Percentiles rank a stretch among this genome's conserved stretches.
These are phyloP conservation scores for Oreocharis arfaki DNA, from an alignment of 2,113 vertebrate species.

Conservation along the genomic window DNA sequence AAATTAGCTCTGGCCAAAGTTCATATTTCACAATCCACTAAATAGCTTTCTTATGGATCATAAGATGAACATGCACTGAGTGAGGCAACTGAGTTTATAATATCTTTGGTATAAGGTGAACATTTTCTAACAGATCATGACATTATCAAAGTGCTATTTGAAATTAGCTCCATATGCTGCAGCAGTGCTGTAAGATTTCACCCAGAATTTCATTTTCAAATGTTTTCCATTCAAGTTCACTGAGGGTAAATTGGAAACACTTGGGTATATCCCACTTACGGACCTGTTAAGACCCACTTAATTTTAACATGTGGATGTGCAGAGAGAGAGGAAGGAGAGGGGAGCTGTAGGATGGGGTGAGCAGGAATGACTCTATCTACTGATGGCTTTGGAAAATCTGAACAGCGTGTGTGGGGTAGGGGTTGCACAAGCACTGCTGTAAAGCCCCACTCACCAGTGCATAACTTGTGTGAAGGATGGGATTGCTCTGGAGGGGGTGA, in stretches of 20 bases:
- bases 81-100: constrained; percentile 31
- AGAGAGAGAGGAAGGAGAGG: not conserved
- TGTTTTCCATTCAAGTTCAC: constrained; percentile 50
- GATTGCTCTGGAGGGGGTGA: fast-evolving
- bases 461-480: not conserved
- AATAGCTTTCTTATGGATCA: constrained; percentile 54
- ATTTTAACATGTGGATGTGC: constrained; percentile 20
- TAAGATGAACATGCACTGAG: constrained; percentile 30
- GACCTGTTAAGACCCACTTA: constrained; percentile 47
- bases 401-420: not conserved
- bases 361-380: not conserved
- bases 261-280: not conserved
- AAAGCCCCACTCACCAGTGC: not conserved
- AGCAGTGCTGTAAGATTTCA: constrained; percentile 29
- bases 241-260: constrained; percentile 61
- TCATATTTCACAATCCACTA: constrained; percentile 34
- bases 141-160: constrained; percentile 59
- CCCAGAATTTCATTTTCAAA: constrained; percentile 44
- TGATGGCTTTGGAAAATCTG: not conserved
- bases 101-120: constrained; percentile 48
- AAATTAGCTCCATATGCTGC: constrained; percentile 63
- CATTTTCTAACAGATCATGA: constrained; percentile 57
- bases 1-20: constrained; percentile 50
- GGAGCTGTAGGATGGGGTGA: not conserved
- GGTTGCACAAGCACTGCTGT: not conserved